These are phyloP conservation scores for Scolopax mira DNA, from an alignment of 2,113 vertebrate species.

Conservation along the genomic window DNA sequence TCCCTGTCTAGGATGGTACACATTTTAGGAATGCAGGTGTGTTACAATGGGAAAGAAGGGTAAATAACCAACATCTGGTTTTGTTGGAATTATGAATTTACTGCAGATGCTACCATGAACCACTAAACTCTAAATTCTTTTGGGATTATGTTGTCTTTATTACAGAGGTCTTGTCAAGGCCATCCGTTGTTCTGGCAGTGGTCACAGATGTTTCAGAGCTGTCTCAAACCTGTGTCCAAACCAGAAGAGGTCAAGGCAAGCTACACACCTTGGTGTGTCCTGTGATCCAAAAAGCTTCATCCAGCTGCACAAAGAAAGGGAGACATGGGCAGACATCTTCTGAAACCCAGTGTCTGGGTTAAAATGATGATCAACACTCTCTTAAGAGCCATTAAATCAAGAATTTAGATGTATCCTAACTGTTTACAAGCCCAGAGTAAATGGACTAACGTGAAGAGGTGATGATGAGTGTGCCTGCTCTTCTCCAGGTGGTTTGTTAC, in stretches of 20 bases:
- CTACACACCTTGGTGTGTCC: not conserved
- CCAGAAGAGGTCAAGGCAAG: not conserved
- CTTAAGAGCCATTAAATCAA: not conserved
- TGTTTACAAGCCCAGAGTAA: not conserved
- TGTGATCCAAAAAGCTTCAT: not conserved
- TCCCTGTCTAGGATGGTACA: not conserved
- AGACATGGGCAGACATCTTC: not conserved
- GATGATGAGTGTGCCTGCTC: not conserved
- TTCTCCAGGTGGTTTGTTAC: not conserved
- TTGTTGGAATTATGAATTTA: not conserved
- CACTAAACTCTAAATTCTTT: not conserved
- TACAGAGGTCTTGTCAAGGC: not conserved
- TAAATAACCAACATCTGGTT: not conserved
- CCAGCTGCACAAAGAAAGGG: not conserved
- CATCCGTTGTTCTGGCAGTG: not conserved
- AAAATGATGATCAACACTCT: not conserved
- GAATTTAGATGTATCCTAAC: not conserved
- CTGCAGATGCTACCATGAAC: not conserved
- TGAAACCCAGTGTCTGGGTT: not conserved
- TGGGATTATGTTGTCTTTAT: not conserved
- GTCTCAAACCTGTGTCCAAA: not conserved
- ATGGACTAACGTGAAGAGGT: not conserved
- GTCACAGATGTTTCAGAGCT: not conserved
- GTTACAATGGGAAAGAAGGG: not conserved
- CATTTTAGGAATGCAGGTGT: not conserved